phyloP scores from a whole-genome alignment of 1,140 invertebrate genomes.

The Drosophila persimilis region DNA sequence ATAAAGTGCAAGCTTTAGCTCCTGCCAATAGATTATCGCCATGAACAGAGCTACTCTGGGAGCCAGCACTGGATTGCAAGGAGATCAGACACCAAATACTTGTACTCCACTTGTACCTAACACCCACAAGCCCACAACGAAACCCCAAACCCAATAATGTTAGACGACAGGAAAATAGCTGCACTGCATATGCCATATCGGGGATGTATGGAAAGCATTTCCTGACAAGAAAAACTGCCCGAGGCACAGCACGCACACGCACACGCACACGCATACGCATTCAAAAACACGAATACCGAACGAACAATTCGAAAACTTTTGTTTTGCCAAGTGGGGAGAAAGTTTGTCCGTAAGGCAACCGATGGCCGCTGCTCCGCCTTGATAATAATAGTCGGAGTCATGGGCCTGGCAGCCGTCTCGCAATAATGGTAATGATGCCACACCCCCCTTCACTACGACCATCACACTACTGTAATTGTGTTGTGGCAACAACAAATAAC shows the following conservation, averaged over 20 bases:
- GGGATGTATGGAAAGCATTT: background rate
- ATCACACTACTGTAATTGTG: slow-evolving; percentile 16
- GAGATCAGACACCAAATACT: background rate
- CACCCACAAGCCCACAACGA: background rate
- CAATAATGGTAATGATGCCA: slow-evolving; percentile 63
- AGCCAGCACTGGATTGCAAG: background rate
- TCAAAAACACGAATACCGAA: too few species aligned
- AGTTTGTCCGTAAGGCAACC: slow-evolving; percentile 30
- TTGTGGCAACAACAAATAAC: slow-evolving; percentile 27
- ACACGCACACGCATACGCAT: background rate
- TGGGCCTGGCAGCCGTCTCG: slow-evolving; percentile 25
- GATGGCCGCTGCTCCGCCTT: slow-evolving; percentile 9
- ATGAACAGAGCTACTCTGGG: background rate
- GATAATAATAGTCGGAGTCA: slow-evolving; percentile 61
- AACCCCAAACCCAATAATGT: background rate
- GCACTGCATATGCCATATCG: background rate
- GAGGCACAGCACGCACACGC: background rate
- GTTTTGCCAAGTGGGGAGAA: slow-evolving; percentile 25
- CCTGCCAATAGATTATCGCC: slow-evolving; percentile 1
- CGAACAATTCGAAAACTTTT: slow-evolving; percentile 24
- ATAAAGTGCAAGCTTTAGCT: slow-evolving; percentile 43
- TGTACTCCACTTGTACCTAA: background rate
- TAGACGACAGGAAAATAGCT: background rate
- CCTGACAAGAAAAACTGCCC: background rate
- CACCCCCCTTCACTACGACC: slow-evolving; percentile 21